Conservation (phyloP, 2,113 vertebrate genomes). For the Riparia riparia region DNA sequence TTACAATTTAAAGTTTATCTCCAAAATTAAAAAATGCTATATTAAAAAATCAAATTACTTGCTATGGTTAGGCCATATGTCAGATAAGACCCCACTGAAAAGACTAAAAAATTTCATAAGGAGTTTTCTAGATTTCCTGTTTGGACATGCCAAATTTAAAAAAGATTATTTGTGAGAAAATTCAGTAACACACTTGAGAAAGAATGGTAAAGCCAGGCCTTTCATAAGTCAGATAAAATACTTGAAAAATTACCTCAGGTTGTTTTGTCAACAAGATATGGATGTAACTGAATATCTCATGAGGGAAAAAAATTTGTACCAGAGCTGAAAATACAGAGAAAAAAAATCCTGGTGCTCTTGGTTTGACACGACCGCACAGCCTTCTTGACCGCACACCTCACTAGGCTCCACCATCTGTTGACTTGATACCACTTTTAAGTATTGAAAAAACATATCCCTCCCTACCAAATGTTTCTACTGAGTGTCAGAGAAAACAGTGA, state of each 20-base stretch:
- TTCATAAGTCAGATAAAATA: background rate
- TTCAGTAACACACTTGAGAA: background rate
- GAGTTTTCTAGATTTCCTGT: background rate
- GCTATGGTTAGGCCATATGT: background rate
- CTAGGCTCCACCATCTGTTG: background rate
- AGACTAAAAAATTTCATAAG: background rate
- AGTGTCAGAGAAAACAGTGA: background rate
- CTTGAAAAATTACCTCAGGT: background rate
- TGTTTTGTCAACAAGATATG: background rate
- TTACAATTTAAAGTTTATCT: background rate
- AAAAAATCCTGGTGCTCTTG: background rate
- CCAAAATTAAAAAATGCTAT: background rate
- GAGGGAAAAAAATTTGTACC: background rate
- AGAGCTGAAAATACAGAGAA: background rate
- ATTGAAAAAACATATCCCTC: background rate
- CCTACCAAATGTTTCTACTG: background rate
- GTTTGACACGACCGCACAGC: fast-evolving
- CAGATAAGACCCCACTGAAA: background rate
- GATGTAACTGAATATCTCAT: background rate
- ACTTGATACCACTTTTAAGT: background rate
- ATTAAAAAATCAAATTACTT: background rate
- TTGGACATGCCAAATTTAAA: background rate
- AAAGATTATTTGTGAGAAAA: background rate
- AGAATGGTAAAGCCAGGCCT: background rate
- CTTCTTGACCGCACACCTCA: background rate